Evolutionary conservation across 2,888 invertebrate genomes (phyloP).

Genomic region (Pristionchus maxplancki): DNA sequence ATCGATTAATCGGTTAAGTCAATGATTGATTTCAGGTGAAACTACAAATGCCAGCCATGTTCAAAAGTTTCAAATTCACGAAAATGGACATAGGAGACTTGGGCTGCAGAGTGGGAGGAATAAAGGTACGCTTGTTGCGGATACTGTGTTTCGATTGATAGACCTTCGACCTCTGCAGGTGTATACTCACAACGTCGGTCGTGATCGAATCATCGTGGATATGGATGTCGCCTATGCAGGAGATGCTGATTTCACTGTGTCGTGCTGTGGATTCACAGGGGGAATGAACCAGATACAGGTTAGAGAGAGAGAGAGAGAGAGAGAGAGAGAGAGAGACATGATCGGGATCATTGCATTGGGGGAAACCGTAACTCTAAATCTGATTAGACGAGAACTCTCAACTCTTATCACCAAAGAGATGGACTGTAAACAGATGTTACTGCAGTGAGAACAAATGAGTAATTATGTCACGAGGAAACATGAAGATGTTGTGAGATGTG

Average conservation of each 20-base stretch:
- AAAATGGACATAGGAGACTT: slow-evolving; percentile 92
- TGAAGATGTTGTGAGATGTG: neutral
- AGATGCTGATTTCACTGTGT: slow-evolving; percentile 95
- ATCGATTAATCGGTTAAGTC: neutral
- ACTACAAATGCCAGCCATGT: slow-evolving; percentile 86
- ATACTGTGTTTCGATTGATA: too few relatives aligned
- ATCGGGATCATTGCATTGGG: too few relatives aligned
- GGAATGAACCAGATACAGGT: slow-evolving; percentile 83
- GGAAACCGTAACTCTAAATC: too few relatives aligned
- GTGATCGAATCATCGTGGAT: slow-evolving; percentile 94
- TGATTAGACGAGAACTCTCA: too few relatives aligned
- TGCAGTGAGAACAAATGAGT: neutral
- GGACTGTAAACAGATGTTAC: slow-evolving; percentile 18
- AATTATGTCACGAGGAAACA: neutral
- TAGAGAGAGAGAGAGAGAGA: slow-evolving; percentile 51
- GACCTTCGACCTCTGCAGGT: slow-evolving; percentile 80
- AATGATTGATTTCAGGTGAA: slow-evolving; percentile 78
- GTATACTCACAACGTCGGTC: slow-evolving; percentile 91
- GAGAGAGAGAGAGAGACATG: too few relatives aligned
- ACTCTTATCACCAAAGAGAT: neutral
- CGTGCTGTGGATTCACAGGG: slow-evolving; percentile 85
- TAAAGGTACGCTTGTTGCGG: slow-evolving; percentile 82
- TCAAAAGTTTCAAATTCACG: slow-evolving; percentile 93
- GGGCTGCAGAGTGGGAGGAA: slow-evolving; percentile 77
- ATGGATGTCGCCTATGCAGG: slow-evolving; percentile 96